Percentiles rank a stretch among this genome's conserved stretches.
Evolutionary conservation across 30 jellyfish, hydroid and myxozoan species (phyloP).

Genomic region (Chrysaora quinquecirrha): DNA sequence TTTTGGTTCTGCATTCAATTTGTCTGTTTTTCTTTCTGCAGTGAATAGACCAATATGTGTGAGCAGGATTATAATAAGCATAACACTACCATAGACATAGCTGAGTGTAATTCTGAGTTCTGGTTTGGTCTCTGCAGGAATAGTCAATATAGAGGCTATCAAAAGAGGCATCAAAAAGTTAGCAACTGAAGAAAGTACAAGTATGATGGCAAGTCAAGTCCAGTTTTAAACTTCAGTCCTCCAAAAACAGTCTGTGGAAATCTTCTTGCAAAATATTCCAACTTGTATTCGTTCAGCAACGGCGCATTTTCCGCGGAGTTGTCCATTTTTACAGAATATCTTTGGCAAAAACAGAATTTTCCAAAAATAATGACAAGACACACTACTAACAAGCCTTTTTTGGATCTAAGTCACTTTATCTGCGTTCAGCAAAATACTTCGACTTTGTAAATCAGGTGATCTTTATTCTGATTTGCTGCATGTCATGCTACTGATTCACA

Average conservation of each 20-base stretch:
- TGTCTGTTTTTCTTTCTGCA: background rate
- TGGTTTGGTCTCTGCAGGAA: slow-evolving; percentile 33
- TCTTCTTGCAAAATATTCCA: slow-evolving; percentile 39
- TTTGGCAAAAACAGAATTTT: too few species aligned
- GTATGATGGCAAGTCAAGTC: slow-evolving; percentile 30
- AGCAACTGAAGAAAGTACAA: slow-evolving; percentile 52
- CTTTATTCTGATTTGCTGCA: too few species aligned
- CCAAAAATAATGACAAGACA: too few species aligned
- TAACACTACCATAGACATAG: slow-evolving; percentile 24
- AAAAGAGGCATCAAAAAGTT: slow-evolving; percentile 46
- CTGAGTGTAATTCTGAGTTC: slow-evolving; percentile 21
- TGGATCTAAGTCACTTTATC: too few species aligned
- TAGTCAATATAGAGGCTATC: slow-evolving; percentile 49
- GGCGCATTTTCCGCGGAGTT: slow-evolving; percentile 72
- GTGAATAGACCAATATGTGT: background rate
- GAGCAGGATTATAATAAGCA: slow-evolving; percentile 30
- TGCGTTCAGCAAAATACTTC: too few species aligned
- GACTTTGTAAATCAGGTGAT: too few species aligned
- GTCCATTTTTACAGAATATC: slow-evolving; percentile 69
- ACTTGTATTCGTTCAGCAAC: slow-evolving; percentile 61
- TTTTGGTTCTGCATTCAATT: background rate
- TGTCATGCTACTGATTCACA: too few species aligned
- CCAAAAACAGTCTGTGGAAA: slow-evolving; percentile 75
- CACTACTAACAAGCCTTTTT: too few species aligned
- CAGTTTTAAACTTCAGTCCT: slow-evolving; percentile 43